Base-by-base conservation (phyloP, 1,140 invertebrate species). In the Musca domestica region DNA sequence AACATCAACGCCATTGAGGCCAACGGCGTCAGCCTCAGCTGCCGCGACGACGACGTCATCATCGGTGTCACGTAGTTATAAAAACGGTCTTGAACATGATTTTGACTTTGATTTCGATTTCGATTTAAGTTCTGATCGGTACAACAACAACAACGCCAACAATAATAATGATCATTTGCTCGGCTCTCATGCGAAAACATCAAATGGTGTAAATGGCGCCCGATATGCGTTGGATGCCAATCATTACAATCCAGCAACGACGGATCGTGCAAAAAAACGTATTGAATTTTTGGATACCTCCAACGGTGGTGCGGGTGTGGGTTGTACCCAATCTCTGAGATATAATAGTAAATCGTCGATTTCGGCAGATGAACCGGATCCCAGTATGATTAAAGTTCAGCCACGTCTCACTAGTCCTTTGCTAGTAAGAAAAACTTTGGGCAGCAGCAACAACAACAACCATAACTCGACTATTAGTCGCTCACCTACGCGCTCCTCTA, bases 381-480 rank as follows among this genome's bases (percentile, higher is more conserved):
- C 64, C 10, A 70, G 71, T 70, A 81, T 77, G 74, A 77, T 82
- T 68, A 81, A 81, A 72, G 73, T 75, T 12, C 80, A 81, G 70
- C 73, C 80, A 64, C 78, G 80, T 56, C 68, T 82, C 51, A 81
- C 80, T 51, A 82, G 80, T 73, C 80, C 80, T 70, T 76, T 79
- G 74, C 74, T 82, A 25, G 80, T 82, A 64, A 77, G 80, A 68
- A 82, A 81, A 80, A 80, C 78, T 46, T 70, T 81, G 25, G 71
- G 73, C 58, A 48, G 65, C 34, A 63, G 66, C 30, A 51, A 63
- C 61, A 71, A 58, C 51, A 58, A 69, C 64, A 69, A 66, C 27
- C n/a, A 7, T n/a, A 51, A 47, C 23, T 5, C 34, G 10, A 58
- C 3, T 30, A 41, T 14, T 54, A 46, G 68, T 47, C 61, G 66